phyloP scores from a whole-genome alignment of 1,140 invertebrate species.

The Ceratosolen fusciceps region DNA sequence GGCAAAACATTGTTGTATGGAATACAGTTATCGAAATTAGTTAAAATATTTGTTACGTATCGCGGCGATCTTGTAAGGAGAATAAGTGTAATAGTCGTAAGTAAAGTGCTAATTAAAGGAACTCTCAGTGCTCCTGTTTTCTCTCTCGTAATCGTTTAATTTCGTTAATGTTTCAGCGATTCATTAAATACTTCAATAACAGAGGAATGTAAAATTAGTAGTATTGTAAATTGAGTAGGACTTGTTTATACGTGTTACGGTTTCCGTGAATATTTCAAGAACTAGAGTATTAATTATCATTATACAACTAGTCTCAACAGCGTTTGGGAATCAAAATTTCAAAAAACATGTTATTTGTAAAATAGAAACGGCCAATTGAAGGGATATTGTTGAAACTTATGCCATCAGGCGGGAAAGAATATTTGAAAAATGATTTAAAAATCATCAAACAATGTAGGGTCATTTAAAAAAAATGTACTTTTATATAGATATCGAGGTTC shows the following conservation, averaged over 20 bases:
- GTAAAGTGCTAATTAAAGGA: no score
- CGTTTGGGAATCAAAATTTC: neutral
- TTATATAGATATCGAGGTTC: neutral
- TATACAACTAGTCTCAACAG: neutral
- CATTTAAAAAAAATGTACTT: neutral
- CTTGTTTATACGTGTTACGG: neutral
- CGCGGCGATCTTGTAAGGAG: no score
- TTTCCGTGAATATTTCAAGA: neutral
- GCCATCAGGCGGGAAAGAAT: neutral
- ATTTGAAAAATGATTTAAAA: neutral
- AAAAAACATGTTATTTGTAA: neutral
- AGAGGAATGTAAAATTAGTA: neutral
- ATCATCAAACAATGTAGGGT: no score
- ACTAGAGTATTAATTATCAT: neutral
- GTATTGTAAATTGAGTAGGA: neutral
- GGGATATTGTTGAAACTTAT: neutral
- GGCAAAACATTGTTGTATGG: no score
- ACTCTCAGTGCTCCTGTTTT: no score
- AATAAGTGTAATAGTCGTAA: no score
- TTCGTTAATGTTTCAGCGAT: no score
- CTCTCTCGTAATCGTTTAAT: no score
- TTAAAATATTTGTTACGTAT: no score
- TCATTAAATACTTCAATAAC: neutral
- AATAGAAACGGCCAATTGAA: slow-evolving; percentile 4
- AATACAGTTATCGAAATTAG: no score